Evolutionary conservation across 2,888 invertebrate genomes (phyloP), one percentile per base, ranked within the genome.

Genomic region (Bellardia pandia): DNA sequence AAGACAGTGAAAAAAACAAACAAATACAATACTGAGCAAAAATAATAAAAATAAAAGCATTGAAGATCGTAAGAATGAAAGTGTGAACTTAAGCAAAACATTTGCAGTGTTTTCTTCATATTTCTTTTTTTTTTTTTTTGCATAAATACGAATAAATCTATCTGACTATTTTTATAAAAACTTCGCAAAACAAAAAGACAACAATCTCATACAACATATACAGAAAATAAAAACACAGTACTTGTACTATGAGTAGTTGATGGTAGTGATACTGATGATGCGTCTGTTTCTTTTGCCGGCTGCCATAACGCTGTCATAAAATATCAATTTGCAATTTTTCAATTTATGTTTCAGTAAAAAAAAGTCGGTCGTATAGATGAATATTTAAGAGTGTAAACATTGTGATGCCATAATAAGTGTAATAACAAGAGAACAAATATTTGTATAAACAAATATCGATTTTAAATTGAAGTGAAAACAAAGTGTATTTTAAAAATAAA

Each of bases 291-390:
- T 71, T 62, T 76, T 76, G 51, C 76, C 62, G 62, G 69, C 68
- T 84, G 87, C 69, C 76, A 74, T 79, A 66, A 71, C 48, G 85
- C 88, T 86, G 86, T 88, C 86, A 88, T 89, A 89, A 89, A 88
- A 88, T 81, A 89, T 88, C 88, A 89, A 88, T 89, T 89, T 90
- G 87, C 87, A 85, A 90, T 89, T 89, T 89, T 89, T 88, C 89
- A 88, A 89, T 88, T 89, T 89, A 74, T 84, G 56, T 86, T 69
- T 71, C 23, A 68, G 58, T 11, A 66, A 3, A 71, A 7, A 7
- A 75, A 11, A 48, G 42, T 13, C 30, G 60, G 45, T 69, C 30
- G 33, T 74, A 66, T 58, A 42, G 33, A 68, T 58, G 13, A 60
- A 64, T 72, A 68, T 45, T 76, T 62, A 14, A 30, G 23, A 79